Evolutionary conservation across 2,797 vertebrate species (phyloP), one percentile per base, ranked within the genome.

Genomic region (Sebastes itinus): DNA sequence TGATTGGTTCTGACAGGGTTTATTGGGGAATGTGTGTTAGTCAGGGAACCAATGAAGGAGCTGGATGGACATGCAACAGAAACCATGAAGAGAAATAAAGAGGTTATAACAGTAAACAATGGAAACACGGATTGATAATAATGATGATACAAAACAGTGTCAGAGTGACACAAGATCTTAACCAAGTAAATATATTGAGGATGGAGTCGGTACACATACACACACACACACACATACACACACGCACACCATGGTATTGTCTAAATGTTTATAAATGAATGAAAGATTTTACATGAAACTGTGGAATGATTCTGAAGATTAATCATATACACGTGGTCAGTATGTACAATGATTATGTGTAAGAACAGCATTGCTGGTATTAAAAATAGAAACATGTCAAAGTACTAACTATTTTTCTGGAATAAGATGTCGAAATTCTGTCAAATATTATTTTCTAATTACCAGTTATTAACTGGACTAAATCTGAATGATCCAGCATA

Each of bases 51-150:
- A 93, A 91, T 67, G 85, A 74, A 22, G 7, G 30, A 61, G 70
- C n/a, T 88, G 78, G 85, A 78, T 63, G 80, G 78, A 94, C 94
- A 94, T 87, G 93, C 95, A 94, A 91, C 42, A 82, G 79, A 89
- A 69, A 94, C 78, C 88, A 84, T 73, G 76, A 87, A 68, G 87
- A 92, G 79, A 87, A 88, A 93, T 75, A 10, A 79, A 79, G 46
- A 78, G 28, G 66, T 4, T 14, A 77, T 27, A 55, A 87, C 69
- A 82, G 13, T 22, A 12, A 86, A 79, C 28, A 25, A 76, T 55
- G 18, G 79, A 62, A 62, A 81, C 52, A 61, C n/a, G 42, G 8
- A 67, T 16, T 9, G 71, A 69, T 12, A 12, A 74, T 11, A 35
- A 60, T 61, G 49, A n/a, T n/a, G 2, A 72, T 75, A 83, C 69